A percentile compares a stretch with the other conserved stretches of the same genome.
Evolutionary conservation across 2,888 invertebrate genomes (phyloP).

Genomic region (Rhingia rostrata): DNA sequence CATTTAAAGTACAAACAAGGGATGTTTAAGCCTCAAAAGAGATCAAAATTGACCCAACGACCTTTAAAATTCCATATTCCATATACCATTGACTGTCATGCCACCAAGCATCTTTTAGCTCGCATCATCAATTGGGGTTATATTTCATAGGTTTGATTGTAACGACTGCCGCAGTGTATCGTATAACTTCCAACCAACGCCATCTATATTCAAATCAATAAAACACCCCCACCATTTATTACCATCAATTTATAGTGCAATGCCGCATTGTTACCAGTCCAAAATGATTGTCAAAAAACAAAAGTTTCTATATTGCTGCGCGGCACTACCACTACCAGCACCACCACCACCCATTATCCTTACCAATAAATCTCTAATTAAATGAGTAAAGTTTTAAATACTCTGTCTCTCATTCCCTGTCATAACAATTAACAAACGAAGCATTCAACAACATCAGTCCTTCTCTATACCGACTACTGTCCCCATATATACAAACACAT

Average conservation of each 20-base stretch:
- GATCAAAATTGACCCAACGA: too few relatives aligned
- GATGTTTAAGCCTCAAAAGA: too few relatives aligned
- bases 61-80: too few relatives aligned
- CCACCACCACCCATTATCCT: slow-evolving; percentile 42
- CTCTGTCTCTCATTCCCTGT: slow-evolving; percentile 54
- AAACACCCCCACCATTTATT: not conserved
- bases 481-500: not conserved
- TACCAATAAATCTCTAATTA: slow-evolving; percentile 70
- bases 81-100: too few relatives aligned
- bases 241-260: slow-evolving; percentile 31
- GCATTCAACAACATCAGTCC: slow-evolving; percentile 67
- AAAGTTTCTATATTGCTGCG: slow-evolving; percentile 29
- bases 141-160: too few relatives aligned
- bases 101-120: too few relatives aligned
- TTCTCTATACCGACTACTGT: slow-evolving; percentile 20
- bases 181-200: not conserved
- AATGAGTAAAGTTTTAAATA: slow-evolving; percentile 72
- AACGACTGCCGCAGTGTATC: too few relatives aligned
- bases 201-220: not conserved
- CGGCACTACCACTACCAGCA: slow-evolving; percentile 20
- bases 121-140: too few relatives aligned
- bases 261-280: slow-evolving; percentile 1
- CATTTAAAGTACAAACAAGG: too few relatives aligned
- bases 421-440: slow-evolving; percentile 72
- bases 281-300: slow-evolving; percentile 10